Base-by-base conservation (phyloP, 2,113 vertebrate genomes). In the Otus sunia region DNA sequence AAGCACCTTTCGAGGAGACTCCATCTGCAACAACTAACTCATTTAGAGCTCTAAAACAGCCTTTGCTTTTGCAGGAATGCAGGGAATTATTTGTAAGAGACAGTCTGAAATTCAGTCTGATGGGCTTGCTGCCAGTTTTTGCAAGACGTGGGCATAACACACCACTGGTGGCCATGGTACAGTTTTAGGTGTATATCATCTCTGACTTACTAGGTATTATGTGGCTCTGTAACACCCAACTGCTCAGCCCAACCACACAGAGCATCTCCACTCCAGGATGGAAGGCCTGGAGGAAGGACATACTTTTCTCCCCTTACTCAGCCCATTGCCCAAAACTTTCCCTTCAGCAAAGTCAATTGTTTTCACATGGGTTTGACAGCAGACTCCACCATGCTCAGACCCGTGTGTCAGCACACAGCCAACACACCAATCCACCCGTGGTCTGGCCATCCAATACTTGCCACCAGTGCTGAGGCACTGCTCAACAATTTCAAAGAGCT, bases 341-440 rank as follows among this genome's bases (percentile, higher is more conserved):
- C 76, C 39, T 23, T 79, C 43, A 41, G 56, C 6, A 55, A 37
- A 88, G 79, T 7, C 58, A 34, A 10, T 16, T 76, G 5, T 22
- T 71, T 62, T 58, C 0, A 49, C 37, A 27, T 0, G 11, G n/a
- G 32, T 77, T 49, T 25, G n/a, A 58, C 9, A 84, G 90, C 27
- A 64, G 15, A 37, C n/a, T 2, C 25, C 39, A 56, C 7, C 9
- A 3, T 1, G 21, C 43, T 64, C 78, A 17, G 27, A 22, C 4
- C 18, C 0, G 0, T 5, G 15, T 37, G 39, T 29, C 64, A 41
- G 30, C 6, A 21, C 39, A 16, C n/a, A 36, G 34, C 3, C 23
- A 72, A 21, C 56, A n/a, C 36, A 9, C 0, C 0, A 9, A 73
- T 8, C n/a, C 23, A 59, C 6, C 27, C 36, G 11, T 27, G 34